These are phyloP conservation scores for Elmis aenea DNA, from an alignment of 2,888 invertebrate genomes.

Conservation along the genomic window DNA sequence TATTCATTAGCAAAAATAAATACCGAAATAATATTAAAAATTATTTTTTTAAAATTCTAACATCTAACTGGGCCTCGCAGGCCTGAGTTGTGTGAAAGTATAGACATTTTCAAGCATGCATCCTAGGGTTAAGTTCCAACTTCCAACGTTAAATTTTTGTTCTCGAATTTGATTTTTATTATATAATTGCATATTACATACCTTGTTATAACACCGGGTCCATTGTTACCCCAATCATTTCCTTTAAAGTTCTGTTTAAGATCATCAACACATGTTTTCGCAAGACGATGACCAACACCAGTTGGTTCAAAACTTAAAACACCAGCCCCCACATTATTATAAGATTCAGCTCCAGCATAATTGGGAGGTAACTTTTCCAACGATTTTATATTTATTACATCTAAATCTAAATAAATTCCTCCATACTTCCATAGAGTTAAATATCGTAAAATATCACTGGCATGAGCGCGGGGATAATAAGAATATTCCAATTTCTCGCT, in stretches of 20 bases:
- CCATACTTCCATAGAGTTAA: constrained; percentile 69
- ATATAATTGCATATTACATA: too few relatives aligned
- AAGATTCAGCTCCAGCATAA: constrained; percentile 60
- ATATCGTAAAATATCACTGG: constrained; percentile 61
- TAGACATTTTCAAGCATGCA: too few relatives aligned
- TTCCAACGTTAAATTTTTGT: too few relatives aligned
- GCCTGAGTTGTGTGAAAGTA: too few relatives aligned
- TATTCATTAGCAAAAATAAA: too few relatives aligned
- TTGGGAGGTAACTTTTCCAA: constrained; percentile 53
- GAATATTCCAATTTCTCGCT: constrained; percentile 50
- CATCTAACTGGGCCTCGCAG: too few relatives aligned
- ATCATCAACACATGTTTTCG: constrained; percentile 53
- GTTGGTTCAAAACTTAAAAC: constrained; percentile 57
- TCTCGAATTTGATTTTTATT: background rate
- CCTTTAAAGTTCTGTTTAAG: constrained; percentile 52
- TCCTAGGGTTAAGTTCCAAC: too few relatives aligned
- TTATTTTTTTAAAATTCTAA: too few relatives aligned
- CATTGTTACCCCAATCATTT: constrained; percentile 58
- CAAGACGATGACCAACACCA: constrained; percentile 53
- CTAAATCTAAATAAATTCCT: constrained; percentile 72
- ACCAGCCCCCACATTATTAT: constrained; percentile 59
- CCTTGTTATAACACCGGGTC: constrained; percentile 65
- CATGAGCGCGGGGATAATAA: constrained; percentile 55
- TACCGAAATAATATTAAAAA: too few relatives aligned
- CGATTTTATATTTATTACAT: constrained; percentile 62